These are phyloP conservation scores for Hirtodrosophila duncani DNA, from an alignment of 2,888 invertebrate species.

Conservation along the genomic window DNA sequence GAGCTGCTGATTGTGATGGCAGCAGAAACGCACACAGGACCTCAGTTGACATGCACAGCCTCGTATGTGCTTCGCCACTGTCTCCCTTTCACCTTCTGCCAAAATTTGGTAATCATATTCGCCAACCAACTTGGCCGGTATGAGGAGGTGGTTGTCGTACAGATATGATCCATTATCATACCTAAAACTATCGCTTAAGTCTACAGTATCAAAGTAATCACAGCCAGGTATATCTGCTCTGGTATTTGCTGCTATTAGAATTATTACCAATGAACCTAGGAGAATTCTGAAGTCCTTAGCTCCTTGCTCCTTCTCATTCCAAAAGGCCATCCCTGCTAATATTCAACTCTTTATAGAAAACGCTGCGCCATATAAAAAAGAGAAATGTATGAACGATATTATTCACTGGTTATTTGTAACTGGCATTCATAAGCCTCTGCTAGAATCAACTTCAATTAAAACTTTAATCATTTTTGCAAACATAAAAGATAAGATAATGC, in stretches of 20 bases:
- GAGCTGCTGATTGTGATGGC: constrained; percentile 18
- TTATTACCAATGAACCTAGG: not conserved
- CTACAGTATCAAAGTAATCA: constrained; percentile 56
- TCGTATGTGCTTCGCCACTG: constrained; percentile 30
- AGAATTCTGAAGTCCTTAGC: no score
- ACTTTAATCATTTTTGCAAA: no score
- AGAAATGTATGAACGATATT: no score
- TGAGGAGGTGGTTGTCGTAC: constrained; percentile 47
- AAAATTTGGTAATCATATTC: constrained; percentile 31
- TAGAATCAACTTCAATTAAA: no score
- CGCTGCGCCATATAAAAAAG: no score
- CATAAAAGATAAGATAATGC: no score
- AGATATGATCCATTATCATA: constrained; percentile 52
- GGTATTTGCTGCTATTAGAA: not conserved
- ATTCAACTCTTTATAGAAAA: no score
- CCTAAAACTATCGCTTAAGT: constrained; percentile 33
- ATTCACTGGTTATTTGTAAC: no score
- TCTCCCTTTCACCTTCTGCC: not conserved
- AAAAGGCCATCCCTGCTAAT: no score
- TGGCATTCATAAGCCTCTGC: no score
- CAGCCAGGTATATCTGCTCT: constrained; percentile 40
- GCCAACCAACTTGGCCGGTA: constrained; percentile 43
- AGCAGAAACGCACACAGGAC: constrained; percentile 70
- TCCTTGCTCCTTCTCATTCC: no score
- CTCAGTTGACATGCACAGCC: constrained; percentile 66